A percentile compares a stretch with the other conserved stretches of the same genome.
Conservation (phyloP, 2,888 invertebrate species). For the Agrotis segetum region DNA sequence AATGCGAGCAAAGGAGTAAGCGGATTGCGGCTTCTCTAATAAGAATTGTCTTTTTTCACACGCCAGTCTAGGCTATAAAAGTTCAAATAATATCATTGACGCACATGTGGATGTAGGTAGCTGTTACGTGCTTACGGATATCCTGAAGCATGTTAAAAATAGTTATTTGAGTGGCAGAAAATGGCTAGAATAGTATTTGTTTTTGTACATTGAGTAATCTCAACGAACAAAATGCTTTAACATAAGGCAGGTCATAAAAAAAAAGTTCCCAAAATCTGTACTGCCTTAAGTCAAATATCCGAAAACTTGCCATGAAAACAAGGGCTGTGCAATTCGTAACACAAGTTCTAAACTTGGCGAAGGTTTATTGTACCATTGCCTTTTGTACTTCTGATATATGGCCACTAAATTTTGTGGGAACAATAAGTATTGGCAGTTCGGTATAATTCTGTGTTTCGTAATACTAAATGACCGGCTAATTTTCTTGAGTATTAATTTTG, state of each 20-base stretch:
- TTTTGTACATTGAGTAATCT: too few species aligned
- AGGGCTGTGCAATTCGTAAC: slow-evolving; percentile 50
- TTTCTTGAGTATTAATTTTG: slow-evolving; percentile 46
- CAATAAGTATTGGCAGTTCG: slow-evolving; percentile 71
- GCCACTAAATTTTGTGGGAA: slow-evolving; percentile 74
- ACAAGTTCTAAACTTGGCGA: slow-evolving; percentile 58
- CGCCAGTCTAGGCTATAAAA: too few species aligned
- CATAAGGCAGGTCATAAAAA: neutral
- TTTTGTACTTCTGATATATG: slow-evolving; percentile 78
- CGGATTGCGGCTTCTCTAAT: too few species aligned
- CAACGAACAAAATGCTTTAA: too few species aligned
- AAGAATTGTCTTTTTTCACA: too few species aligned
- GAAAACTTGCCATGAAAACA: slow-evolving; percentile 46
- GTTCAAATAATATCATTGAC: too few species aligned
- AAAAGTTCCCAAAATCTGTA: slow-evolving; percentile 9
- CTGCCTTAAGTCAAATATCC: slow-evolving; percentile 20
- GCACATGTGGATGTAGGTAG: too few species aligned
- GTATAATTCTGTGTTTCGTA: slow-evolving; percentile 54
- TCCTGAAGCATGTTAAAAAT: too few species aligned
- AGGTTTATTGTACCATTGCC: slow-evolving; percentile 62
- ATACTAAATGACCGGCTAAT: slow-evolving; percentile 55
- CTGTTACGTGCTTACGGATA: too few species aligned
- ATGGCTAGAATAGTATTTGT: too few species aligned
- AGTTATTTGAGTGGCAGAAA: too few species aligned
- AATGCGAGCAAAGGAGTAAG: too few species aligned